phyloP scores from a whole-genome alignment of 1,140 invertebrate species.

The Micrasema longulum region DNA sequence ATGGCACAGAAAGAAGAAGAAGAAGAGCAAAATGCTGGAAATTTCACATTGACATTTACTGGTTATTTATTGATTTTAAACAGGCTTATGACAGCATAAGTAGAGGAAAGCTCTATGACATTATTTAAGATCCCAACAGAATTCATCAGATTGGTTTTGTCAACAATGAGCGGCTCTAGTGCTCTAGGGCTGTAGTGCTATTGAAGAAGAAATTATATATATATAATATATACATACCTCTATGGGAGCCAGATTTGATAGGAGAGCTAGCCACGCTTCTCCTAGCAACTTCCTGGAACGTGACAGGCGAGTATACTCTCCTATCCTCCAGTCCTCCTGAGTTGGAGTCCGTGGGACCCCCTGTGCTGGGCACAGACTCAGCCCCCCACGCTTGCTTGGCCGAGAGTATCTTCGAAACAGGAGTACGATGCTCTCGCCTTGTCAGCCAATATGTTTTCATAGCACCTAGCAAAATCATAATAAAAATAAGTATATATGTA shows the following conservation, averaged over 20 bases:
- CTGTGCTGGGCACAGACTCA: constrained; percentile 52
- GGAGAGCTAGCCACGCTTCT: constrained; percentile 81
- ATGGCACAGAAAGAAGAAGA: too few species aligned
- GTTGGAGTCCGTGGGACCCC: neutral
- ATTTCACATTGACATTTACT: too few species aligned
- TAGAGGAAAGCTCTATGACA: too few species aligned
- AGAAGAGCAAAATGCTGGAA: too few species aligned
- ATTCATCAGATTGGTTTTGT: too few species aligned
- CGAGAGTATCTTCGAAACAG: constrained; percentile 62
- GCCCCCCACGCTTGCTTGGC: constrained; percentile 60
- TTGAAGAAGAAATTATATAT: neutral
- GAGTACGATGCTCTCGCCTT: constrained; percentile 72
- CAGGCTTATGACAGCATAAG: too few species aligned
- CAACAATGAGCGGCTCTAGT: too few species aligned
- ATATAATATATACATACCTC: constrained; percentile 40
- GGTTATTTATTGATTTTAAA: too few species aligned
- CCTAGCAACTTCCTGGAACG: constrained; percentile 84
- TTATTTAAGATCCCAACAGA: too few species aligned
- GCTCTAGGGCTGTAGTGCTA: too few species aligned
- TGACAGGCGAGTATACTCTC: constrained; percentile 84
- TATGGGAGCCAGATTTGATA: constrained; percentile 62
- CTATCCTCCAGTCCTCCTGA: constrained; percentile 67
- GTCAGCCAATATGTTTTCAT: constrained; percentile 96
- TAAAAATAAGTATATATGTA: too few species aligned
- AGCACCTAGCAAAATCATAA: too few species aligned